Evolutionary conservation across 2,888 invertebrate species (phyloP), one percentile per base, ranked within the genome.

Genomic region (Hirudinaria manillensis): DNA sequence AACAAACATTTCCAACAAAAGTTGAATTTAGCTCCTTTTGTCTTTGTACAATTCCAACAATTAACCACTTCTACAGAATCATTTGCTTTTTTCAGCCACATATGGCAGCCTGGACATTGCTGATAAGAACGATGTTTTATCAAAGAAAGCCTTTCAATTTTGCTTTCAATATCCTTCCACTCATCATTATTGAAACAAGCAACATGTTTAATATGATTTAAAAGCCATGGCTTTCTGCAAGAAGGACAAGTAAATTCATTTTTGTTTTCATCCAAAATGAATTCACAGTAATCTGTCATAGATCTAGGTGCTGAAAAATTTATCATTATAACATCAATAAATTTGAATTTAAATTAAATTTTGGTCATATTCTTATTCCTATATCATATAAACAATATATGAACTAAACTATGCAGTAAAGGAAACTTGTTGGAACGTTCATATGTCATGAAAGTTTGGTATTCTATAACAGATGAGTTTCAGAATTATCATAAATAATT

Each of bases 251-350:
- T 45, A 45, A 45, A 16, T 45, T 45, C 45, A 45, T 45, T 45
- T 45, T 45, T 45, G 45, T 45, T 45, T n/a, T n/a, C n/a, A n/a
- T n/a, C n/a, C 19, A 67, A 51, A 13, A 74, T 4, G 27, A 19
- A 38, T 65, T 45, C 36, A n/a, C 73, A 73, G 65, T 73, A 73
- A 27, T 34, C 24, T 2, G 74, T 74, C 74, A 74, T 74, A 19
- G 74, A 66, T n/a, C 36, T 32, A n/a, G 68, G 68, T 34, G 32
- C 68, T 68, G 68, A 24, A n/a, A n/a, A 66, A 24, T 24, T 16
- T n/a, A n/a, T n/a, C n/a, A n/a, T n/a, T 45, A 7, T 6, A 45
- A 45, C 16, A 16, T 2, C 16, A 45, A 45, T 45, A n/a, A n/a
- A n/a, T n/a, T n/a, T n/a, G n/a, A n/a, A n/a, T n/a, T n/a, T n/a